phyloP scores from a whole-genome alignment of 2,888 invertebrate species.

The Gnatocerus cornutus region DNA sequence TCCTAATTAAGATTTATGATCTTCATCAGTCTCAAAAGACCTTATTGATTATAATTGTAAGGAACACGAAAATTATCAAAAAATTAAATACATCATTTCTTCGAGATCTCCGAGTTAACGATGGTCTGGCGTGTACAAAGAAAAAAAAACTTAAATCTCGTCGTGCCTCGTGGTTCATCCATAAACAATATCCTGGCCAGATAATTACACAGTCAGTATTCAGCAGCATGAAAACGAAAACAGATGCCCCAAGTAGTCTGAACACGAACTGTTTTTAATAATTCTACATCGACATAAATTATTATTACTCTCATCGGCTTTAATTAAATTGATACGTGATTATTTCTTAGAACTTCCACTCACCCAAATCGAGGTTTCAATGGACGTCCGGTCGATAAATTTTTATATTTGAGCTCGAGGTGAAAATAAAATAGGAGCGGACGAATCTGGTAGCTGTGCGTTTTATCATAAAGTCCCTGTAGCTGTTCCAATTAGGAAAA shows the following conservation, averaged over 20 bases:
- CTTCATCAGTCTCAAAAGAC: neutral
- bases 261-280: slow-evolving; percentile 39
- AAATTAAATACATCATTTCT: slow-evolving; percentile 17
- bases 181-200: slow-evolving; percentile 38
- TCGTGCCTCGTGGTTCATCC: slow-evolving; percentile 26
- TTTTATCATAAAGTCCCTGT: neutral
- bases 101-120: slow-evolving; percentile 20
- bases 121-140: slow-evolving; percentile 21
- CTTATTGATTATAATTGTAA: slow-evolving; percentile 12
- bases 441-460: neutral
- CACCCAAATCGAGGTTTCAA: slow-evolving; percentile 7
- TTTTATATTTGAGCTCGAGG: slow-evolving; percentile 16
- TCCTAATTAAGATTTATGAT: slow-evolving; percentile 9
- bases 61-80: slow-evolving; percentile 17
- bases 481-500: neutral
- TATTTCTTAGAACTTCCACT: slow-evolving; percentile 12
- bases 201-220: slow-evolving; percentile 39
- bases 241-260: slow-evolving; percentile 37
- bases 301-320: slow-evolving; percentile 19
- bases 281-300: slow-evolving; percentile 29
- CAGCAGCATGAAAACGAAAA: slow-evolving; percentile 41
- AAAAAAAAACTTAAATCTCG: slow-evolving; percentile 25
- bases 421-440: neutral
- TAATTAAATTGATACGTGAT: slow-evolving; percentile 42
- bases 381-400: slow-evolving; percentile 17